phyloP scores from a whole-genome alignment of 2,797 vertebrate species.

The Enteromius mattozi region DNA sequence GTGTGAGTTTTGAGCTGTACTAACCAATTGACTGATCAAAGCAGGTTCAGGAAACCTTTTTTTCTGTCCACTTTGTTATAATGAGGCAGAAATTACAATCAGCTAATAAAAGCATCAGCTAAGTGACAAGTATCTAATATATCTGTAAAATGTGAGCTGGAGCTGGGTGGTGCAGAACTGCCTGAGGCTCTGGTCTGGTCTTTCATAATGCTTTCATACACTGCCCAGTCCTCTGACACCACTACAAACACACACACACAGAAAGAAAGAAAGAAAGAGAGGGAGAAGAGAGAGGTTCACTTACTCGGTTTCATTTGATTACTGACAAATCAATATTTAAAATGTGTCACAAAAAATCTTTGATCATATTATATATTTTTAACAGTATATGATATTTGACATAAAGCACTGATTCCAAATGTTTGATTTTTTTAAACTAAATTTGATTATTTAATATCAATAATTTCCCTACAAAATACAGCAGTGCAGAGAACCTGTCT shows the following conservation, averaged over 20 bases:
- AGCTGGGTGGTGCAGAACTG: neutral
- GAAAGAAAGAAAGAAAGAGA: neutral
- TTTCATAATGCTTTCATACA: conserved; percentile 25
- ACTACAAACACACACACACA: neutral
- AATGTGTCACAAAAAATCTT: conserved; percentile 7
- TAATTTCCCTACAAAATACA: neutral
- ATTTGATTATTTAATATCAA: conserved; percentile 10
- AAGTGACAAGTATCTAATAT: neutral
- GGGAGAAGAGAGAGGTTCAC: neutral
- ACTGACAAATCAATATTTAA: conserved; percentile 37
- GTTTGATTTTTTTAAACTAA: neutral
- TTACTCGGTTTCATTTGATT: conserved; percentile 23
- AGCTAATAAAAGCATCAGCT: neutral
- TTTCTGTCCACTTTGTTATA: neutral
- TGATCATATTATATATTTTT: conserved; percentile 14
- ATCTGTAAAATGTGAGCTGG: conserved; percentile 20
- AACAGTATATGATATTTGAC: conserved; percentile 8
- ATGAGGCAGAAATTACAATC: neutral
- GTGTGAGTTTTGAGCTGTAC: neutral
- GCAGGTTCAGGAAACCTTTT: neutral
- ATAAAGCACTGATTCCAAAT: neutral
- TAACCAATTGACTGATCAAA: neutral
- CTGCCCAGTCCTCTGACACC: conserved; percentile 23
- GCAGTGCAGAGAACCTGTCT: conserved; percentile 52
- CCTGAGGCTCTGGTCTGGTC: conserved; percentile 12